phyloP scores from a whole-genome alignment of 2,113 vertebrate genomes.

The Platycercus adscitus region DNA sequence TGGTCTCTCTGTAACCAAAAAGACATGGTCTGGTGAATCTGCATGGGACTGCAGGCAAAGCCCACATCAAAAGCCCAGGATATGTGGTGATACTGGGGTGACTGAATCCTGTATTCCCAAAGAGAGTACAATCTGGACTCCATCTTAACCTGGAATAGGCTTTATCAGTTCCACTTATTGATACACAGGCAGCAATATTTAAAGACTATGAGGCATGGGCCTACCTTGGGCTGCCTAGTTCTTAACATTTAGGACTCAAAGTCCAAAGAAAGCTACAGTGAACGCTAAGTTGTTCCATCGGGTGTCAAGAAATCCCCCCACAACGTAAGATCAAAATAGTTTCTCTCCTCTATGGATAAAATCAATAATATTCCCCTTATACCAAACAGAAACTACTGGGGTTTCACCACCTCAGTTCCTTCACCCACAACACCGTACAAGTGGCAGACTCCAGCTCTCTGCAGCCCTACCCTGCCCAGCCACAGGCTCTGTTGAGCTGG shows the following conservation, averaged over 20 bases:
- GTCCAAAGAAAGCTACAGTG: not conserved
- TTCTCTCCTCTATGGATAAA: not conserved
- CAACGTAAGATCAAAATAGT: not conserved
- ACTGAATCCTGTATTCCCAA: not conserved
- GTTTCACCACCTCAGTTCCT: not conserved
- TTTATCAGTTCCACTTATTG: not conserved
- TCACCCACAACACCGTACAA: rapidly evolving
- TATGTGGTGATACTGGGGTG: not conserved
- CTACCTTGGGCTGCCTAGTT: not conserved
- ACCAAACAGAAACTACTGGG: not conserved
- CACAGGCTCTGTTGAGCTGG: not conserved
- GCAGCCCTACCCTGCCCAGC: not conserved
- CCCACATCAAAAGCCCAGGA: not conserved
- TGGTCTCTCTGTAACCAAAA: not conserved
- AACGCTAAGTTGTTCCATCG: not conserved
- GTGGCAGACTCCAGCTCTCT: not conserved
- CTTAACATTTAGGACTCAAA: not conserved
- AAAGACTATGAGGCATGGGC: not conserved
- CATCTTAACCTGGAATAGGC: not conserved
- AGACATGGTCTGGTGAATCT: not conserved
- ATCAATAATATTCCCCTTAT: not conserved
- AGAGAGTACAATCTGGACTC: not conserved
- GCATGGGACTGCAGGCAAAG: not conserved
- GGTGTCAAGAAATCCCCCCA: not conserved
- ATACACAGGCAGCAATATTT: not conserved